Evolutionary conservation across 2,113 vertebrate species (phyloP).

Genomic region (Gnathonemus echidnorhynchus): DNA sequence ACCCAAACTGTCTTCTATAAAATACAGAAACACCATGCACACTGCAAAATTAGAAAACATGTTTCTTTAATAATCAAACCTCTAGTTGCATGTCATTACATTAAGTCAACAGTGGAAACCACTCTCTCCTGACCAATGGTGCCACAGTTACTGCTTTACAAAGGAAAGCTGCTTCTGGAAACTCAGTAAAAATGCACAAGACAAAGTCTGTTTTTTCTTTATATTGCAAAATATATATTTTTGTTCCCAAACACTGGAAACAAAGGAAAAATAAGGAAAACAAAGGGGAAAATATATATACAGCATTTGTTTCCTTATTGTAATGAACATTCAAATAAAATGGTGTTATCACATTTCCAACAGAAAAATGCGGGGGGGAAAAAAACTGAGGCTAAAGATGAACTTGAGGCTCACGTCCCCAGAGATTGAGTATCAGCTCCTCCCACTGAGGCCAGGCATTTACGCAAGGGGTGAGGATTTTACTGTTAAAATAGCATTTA

Average conservation of each 20-base stretch:
- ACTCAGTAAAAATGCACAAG: conserved; percentile 51
- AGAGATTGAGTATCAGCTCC: not conserved
- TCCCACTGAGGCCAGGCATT: conserved; percentile 14
- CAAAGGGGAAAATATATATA: conserved; percentile 63
- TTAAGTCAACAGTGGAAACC: conserved; percentile 62
- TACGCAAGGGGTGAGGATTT: conserved; percentile 14
- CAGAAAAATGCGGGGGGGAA: conserved; percentile 35
- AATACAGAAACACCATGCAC: conserved; percentile 65
- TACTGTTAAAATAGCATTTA: conserved; percentile 13
- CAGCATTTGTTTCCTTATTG: conserved; percentile 59
- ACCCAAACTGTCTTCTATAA: conserved; percentile 54
- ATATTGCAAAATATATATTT: conserved; percentile 61
- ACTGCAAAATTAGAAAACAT: conserved; percentile 70
- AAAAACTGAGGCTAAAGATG: conserved; percentile 23
- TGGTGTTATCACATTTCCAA: conserved; percentile 50
- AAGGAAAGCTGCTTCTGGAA: conserved; percentile 72
- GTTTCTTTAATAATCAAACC: conserved; percentile 71
- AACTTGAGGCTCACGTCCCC: not conserved
- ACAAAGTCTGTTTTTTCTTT: conserved; percentile 50
- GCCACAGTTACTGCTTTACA: conserved; percentile 65
- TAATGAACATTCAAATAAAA: conserved; percentile 60
- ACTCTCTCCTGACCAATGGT: conserved; percentile 47
- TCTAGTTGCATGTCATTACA: conserved; percentile 71
- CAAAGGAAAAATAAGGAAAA: conserved; percentile 21
- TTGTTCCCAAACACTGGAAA: conserved; percentile 43